A percentile compares a stretch with the other conserved stretches of the same genome.
phyloP scores from a whole-genome alignment of 1,140 invertebrate genomes.

The Eulimnadia texana region DNA sequence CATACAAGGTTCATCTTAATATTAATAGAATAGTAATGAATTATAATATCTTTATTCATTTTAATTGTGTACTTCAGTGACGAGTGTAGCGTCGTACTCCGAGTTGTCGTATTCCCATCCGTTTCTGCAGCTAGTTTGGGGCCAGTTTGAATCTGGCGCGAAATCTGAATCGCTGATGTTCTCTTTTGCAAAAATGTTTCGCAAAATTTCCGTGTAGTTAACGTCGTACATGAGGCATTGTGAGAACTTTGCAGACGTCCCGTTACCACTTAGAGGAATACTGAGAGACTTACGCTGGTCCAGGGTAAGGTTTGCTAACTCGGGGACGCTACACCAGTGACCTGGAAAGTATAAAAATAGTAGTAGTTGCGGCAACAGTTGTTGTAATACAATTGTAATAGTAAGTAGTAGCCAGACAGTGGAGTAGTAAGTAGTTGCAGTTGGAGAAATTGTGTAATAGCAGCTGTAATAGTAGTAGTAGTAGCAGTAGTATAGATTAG shows the following conservation, averaged over 20 bases:
- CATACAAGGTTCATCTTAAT: slow-evolving; percentile 48
- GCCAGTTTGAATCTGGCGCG: slow-evolving; percentile 19
- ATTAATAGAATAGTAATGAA: slow-evolving; percentile 13
- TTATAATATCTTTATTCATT: neutral
- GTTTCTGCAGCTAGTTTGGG: slow-evolving; percentile 23
- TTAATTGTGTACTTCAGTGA: slow-evolving; percentile 26
- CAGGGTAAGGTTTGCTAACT: slow-evolving; percentile 28
- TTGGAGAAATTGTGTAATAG: too few relatives aligned
- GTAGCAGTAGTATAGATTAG: too few relatives aligned
- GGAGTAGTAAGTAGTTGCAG: too few relatives aligned
- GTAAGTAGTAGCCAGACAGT: too few relatives aligned
- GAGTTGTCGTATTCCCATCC: slow-evolving; percentile 31
- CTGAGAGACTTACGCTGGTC: slow-evolving; percentile 13
- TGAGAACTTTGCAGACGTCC: neutral
- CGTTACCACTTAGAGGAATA: slow-evolving; percentile 18
- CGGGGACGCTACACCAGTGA: slow-evolving; percentile 62
- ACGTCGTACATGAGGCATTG: slow-evolving; percentile 21
- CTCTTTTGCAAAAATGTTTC: neutral
- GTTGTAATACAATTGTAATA: too few relatives aligned
- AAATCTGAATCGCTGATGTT: slow-evolving; percentile 4
- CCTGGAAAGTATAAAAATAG: too few relatives aligned
- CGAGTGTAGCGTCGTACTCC: slow-evolving; percentile 28
- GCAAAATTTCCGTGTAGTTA: slow-evolving; percentile 18
- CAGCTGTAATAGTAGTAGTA: too few relatives aligned
- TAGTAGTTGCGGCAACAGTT: too few relatives aligned